phyloP scores from a whole-genome alignment of 2,113 vertebrate species.

The Protobothrops mucrosquamatus region DNA sequence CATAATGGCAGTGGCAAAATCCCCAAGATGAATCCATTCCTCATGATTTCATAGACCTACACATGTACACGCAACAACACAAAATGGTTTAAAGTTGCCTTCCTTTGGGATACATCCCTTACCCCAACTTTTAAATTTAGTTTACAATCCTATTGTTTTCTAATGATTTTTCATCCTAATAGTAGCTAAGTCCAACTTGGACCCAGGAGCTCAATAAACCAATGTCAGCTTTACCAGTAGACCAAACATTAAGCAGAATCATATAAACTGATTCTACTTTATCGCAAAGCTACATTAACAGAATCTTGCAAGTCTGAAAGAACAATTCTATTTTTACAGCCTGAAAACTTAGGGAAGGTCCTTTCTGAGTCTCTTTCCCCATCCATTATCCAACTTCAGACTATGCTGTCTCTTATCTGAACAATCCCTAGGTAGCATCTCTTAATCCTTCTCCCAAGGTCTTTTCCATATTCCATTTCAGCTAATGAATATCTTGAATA shows the following conservation, averaged over 20 bases:
- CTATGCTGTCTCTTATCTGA: background rate
- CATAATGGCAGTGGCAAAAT: background rate
- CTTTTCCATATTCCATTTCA: background rate
- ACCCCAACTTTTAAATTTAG: background rate
- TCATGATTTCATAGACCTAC: background rate
- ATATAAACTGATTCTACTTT: background rate
- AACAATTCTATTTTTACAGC: background rate
- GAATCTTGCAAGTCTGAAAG: background rate
- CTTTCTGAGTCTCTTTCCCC: background rate
- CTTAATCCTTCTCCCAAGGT: background rate
- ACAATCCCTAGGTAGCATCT: background rate
- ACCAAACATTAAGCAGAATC: background rate
- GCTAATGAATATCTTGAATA: background rate
- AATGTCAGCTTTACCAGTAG: background rate
- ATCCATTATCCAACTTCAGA: background rate
- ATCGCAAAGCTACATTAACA: background rate
- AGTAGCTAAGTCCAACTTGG: background rate
- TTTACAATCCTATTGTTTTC: background rate
- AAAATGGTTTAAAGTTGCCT: background rate
- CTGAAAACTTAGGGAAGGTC: background rate
- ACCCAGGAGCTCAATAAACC: background rate
- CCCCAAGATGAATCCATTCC: background rate
- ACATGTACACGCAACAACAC: background rate
- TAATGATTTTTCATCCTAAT: background rate
- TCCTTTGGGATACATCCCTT: no score